Conservation (phyloP, 2,888 invertebrate species). For the Dynastes maya region DNA sequence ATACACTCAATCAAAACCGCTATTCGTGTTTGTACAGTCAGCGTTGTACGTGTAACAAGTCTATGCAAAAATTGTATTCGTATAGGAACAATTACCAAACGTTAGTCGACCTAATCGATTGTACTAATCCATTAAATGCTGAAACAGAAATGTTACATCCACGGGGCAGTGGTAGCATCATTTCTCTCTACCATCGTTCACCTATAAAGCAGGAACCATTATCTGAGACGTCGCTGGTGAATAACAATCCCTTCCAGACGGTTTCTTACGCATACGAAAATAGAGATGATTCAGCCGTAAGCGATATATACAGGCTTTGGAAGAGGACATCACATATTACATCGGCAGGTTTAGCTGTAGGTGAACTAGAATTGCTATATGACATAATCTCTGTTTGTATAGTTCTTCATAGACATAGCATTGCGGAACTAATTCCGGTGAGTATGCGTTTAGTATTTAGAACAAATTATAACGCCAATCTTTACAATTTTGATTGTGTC, state of each 20-base stretch:
- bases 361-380: conserved; percentile 66
- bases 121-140: conserved; percentile 30
- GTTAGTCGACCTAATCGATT: conserved; percentile 42
- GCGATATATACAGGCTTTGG: conserved; percentile 58
- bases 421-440: conserved; percentile 61
- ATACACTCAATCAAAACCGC: not conserved
- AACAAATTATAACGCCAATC: no score
- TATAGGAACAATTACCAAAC: conserved; percentile 21
- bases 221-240: conserved; percentile 43
- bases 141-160: not conserved
- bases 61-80: not conserved
- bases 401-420: conserved; percentile 62
- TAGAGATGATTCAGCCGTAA: conserved; percentile 48
- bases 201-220: conserved; percentile 46
- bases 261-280: conserved; percentile 55
- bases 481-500: no score
- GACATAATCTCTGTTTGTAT: conserved; percentile 66
- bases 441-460: conserved; percentile 27
- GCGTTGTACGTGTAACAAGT: not conserved
- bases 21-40: not conserved
- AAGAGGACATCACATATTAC: conserved; percentile 61
- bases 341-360: conserved; percentile 63
- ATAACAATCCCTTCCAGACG: conserved; percentile 54
- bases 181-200: conserved; percentile 28
- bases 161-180: not conserved